Base-by-base conservation (phyloP, 2,113 vertebrate genomes). In the Bolborhynchus lineola region DNA sequence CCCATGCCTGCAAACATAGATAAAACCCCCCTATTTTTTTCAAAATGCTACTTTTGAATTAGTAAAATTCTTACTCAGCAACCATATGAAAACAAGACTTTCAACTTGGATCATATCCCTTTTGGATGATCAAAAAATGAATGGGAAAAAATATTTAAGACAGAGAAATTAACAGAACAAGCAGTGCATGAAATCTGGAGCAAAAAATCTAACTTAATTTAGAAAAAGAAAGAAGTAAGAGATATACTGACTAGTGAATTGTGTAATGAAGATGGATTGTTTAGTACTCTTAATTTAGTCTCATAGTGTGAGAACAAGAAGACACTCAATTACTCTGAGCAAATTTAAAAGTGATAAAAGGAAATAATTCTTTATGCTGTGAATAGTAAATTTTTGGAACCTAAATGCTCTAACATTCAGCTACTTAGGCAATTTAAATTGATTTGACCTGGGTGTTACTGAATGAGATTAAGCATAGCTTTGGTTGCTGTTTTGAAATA, bases 261-360 rank as follows among this genome's bases (percentile, higher is more conserved):
- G 82, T 93, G 87, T 95, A 97, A 95, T 95, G 93, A 96, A 88
- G 94, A 95, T 93, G 39, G 79, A 96, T 94, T 91, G 63, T 91
- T 96, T 88, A 53, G 26, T 87, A 49, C 63, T 92, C 53, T 70
- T 93, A 94, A 94, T 95, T 93, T 88, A 95, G 71, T 94, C 68
- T 88, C 59, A 77, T 94, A 95, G 87, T 93, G 63, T 96, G 82
- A 83, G 85, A 94, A 96, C 93, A 96, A 86, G 84, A 96, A 84
- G 81, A 78, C 78, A 92, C 28, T 90, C 83, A 91, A 92, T 90
- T 96, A 96, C 82, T 87, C 23, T 72, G 63, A 88, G 71, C 82
- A 83, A 95, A 80, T 91, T 96, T 95, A 80, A 80, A 90, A 92
- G 37, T 77, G 82, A 86, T 95, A 94, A 93, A 88, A 88, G 59